Percentiles rank a stretch among this genome's conserved stretches.
phyloP scores from a whole-genome alignment of 2,888 invertebrate genomes.

The Frankliniella intonsa region DNA sequence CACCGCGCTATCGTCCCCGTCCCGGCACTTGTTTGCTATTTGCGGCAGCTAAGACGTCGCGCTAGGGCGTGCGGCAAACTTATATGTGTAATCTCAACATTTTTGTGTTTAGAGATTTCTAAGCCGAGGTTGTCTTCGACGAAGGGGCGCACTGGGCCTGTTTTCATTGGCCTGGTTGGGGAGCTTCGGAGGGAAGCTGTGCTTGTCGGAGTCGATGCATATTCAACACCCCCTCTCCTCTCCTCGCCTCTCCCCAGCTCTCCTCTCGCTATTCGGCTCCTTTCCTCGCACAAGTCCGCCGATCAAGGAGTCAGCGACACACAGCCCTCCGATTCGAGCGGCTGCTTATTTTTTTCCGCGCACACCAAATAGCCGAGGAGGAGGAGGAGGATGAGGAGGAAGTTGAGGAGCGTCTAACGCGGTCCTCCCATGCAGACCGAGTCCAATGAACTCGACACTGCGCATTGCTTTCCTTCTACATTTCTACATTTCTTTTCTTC shows the following conservation, averaged over 20 bases:
- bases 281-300: background rate
- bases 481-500: conserved; percentile 17
- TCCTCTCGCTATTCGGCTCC: too few species aligned
- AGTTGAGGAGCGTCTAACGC: background rate
- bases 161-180: too few species aligned
- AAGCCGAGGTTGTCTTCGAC: too few species aligned
- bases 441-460: background rate
- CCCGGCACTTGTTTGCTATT: too few species aligned
- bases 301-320: conserved; percentile 4
- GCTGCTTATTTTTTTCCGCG: background rate
- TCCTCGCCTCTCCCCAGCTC: too few species aligned
- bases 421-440: background rate
- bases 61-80: too few species aligned
- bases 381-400: background rate
- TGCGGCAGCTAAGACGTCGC: too few species aligned
- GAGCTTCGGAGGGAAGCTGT: too few species aligned
- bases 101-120: too few species aligned
- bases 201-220: background rate
- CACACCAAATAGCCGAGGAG: background rate
- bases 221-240: background rate
- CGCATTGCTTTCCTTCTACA: background rate
- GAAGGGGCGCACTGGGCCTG: too few species aligned
- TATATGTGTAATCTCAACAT: too few species aligned
- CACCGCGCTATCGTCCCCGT: too few species aligned
- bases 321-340: background rate